phyloP scores from a whole-genome alignment of 2,113 vertebrate genomes.

The Eulemur rufifrons region DNA sequence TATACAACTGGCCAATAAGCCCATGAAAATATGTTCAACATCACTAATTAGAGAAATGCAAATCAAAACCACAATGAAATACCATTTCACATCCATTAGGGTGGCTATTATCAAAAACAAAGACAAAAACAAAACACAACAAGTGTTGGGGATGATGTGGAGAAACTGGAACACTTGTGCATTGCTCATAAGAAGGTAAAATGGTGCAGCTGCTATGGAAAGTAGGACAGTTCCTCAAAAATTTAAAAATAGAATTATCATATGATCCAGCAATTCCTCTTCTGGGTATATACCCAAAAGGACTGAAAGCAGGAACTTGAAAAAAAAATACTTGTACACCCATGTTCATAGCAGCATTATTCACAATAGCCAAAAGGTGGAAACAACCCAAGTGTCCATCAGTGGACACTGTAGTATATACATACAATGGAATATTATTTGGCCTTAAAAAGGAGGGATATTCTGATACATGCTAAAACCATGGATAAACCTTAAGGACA shows the following conservation, averaged over 20 bases:
- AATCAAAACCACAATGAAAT: neutral
- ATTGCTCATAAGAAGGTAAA: neutral
- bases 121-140: neutral
- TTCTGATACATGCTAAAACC: neutral
- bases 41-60: slow-evolving; percentile 12
- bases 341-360: neutral
- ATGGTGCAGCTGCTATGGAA: neutral
- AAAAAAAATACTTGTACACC: neutral
- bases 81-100: neutral
- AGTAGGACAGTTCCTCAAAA: neutral
- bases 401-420: neutral
- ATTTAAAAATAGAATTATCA: neutral
- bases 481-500: neutral
- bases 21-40: slow-evolving; percentile 32
- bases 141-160: neutral
- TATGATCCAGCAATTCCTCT: neutral
- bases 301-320: neutral
- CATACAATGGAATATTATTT: neutral
- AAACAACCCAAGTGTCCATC: neutral
- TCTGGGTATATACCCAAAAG: neutral
- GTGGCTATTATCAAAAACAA: neutral
- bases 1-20: neutral
- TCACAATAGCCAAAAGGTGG: neutral
- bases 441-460: slow-evolving; percentile 15
- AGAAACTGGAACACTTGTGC: neutral